phyloP scores from a whole-genome alignment of 1,140 invertebrate species.

The Vanessa tameamea region DNA sequence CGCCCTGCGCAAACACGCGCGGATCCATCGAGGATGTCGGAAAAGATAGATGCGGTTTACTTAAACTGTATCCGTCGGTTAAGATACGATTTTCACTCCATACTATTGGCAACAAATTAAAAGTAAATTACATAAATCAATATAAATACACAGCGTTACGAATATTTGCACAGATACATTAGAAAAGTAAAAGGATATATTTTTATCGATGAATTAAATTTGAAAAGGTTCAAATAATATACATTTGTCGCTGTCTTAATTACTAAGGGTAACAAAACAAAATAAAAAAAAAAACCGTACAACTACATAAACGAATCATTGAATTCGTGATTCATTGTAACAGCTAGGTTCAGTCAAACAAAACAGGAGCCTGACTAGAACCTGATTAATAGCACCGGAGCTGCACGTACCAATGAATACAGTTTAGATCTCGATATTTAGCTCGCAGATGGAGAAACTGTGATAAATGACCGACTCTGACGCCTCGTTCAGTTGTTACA shows the following conservation, averaged over 20 bases:
- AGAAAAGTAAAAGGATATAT: too few species aligned
- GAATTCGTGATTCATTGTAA: slow-evolving; percentile 15
- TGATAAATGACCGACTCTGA: slow-evolving; percentile 35
- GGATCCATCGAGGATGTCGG: slow-evolving; percentile 17
- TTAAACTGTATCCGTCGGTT: neutral
- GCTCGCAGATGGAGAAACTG: slow-evolving; percentile 37
- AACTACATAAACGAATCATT: neutral
- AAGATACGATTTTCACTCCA: neutral
- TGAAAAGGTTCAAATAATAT: too few species aligned
- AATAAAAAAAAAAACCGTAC: neutral
- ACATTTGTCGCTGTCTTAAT: too few species aligned
- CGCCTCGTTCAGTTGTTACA: slow-evolving; percentile 27
- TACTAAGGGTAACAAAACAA: too few species aligned
- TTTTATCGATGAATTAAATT: too few species aligned
- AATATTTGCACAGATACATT: too few species aligned
- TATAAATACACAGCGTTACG: too few species aligned
- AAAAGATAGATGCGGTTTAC: slow-evolving; percentile 14
- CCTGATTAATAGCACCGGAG: slow-evolving; percentile 52
- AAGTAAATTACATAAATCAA: neutral
- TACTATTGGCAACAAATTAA: neutral
- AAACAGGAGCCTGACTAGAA: slow-evolving; percentile 47
- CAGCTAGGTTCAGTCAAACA: slow-evolving; percentile 48
- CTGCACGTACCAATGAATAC: slow-evolving; percentile 51
- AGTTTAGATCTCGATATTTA: slow-evolving; percentile 46
- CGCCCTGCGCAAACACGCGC: slow-evolving; percentile 49